A percentile compares a stretch with the other conserved stretches of the same genome.
phyloP scores from a whole-genome alignment of 2,888 invertebrate genomes.

The Eumerus sabulonum region DNA sequence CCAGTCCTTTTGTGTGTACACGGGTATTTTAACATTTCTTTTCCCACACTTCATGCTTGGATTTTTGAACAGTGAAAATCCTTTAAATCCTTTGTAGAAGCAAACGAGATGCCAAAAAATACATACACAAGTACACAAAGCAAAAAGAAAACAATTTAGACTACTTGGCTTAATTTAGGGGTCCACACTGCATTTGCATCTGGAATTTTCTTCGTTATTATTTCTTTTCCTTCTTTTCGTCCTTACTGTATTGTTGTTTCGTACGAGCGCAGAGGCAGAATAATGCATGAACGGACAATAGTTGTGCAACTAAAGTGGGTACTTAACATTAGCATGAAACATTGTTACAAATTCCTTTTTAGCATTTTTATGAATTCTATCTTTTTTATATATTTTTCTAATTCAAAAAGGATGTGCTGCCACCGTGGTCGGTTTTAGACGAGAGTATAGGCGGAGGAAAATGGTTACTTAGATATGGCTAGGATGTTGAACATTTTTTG shows the following conservation, averaged over 20 bases:
- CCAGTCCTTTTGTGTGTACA: conserved; percentile 41
- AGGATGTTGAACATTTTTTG: no score
- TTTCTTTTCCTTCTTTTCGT: background rate
- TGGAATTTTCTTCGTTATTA: conserved; percentile 18
- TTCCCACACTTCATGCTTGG: background rate
- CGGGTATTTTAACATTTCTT: conserved; percentile 22
- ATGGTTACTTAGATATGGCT: no score
- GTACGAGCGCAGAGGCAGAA: background rate
- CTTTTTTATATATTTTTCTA: no score
- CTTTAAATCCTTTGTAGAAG: conserved; percentile 9
- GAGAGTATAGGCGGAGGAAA: no score
- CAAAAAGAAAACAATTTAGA: conserved; percentile 24
- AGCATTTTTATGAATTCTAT: no score
- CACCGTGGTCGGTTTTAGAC: no score
- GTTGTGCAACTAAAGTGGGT: conserved; percentile 55
- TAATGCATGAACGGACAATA: conserved; percentile 53
- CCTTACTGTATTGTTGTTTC: background rate
- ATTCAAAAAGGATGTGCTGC: no score
- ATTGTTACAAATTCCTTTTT: conserved; percentile 33
- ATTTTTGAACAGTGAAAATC: background rate
- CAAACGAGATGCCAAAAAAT: conserved; percentile 12
- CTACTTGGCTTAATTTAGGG: conserved; percentile 58
- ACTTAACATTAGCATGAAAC: conserved; percentile 65
- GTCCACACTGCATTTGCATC: conserved; percentile 53
- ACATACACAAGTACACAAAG: conserved; percentile 23